A percentile compares a stretch with the other conserved stretches of the same genome.
phyloP scores from a whole-genome alignment of 2,113 vertebrate genomes.

The Sus scrofa region T2T-Sscrofa CM000817.6:159358501-159359000 shows the following conservation, averaged over 20 bases:
- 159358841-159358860: slow-evolving; percentile 63
- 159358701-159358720: slow-evolving; percentile 76
- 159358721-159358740: slow-evolving; percentile 76
- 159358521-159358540: slow-evolving; percentile 54
- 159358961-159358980: slow-evolving; percentile 36
- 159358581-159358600: slow-evolving; percentile 52
- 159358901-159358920: slow-evolving; percentile 55
- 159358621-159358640: slow-evolving; percentile 75
- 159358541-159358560: slow-evolving; percentile 12
- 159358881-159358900: slow-evolving; percentile 66
- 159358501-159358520: not conserved
- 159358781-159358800: slow-evolving; percentile 76
- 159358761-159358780: slow-evolving; percentile 69
- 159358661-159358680: slow-evolving; percentile 77
- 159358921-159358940: slow-evolving; percentile 48
- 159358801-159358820: slow-evolving; percentile 71
- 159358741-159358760: slow-evolving; percentile 77
- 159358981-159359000: slow-evolving; percentile 6
- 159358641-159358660: slow-evolving; percentile 67
- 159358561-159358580: slow-evolving; percentile 60
- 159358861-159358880: slow-evolving; percentile 65
- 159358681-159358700: slow-evolving; percentile 78
- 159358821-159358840: slow-evolving; percentile 70
- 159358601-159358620: not conserved
- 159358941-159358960: slow-evolving; percentile 59